Base-by-base conservation (phyloP, 2,888 invertebrate species). In the Allacma fusca region DNA sequence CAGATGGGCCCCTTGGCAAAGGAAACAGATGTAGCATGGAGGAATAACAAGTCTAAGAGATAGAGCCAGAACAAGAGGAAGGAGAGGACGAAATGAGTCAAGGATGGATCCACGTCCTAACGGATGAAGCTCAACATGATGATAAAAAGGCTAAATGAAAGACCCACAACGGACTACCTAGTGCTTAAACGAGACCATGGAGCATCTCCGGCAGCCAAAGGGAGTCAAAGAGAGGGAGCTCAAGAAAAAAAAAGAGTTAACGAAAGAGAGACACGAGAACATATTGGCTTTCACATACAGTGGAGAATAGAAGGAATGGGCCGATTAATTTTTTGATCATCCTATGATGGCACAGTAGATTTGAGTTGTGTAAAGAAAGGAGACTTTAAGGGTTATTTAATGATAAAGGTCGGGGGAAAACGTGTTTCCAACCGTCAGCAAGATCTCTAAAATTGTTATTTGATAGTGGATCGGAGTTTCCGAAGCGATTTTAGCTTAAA, bases 391-490 rank as follows among this genome's bases (percentile, higher is more conserved):
- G 76, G 43, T 34, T 57, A 76, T 78, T 80, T 80, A 76, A 78
- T 80, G 78, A 78, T 78, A 71, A 78, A 74, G 76, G 70, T 69
- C 50, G 77, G 44, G 16, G 28, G 19, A 68, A 76, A 76, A 76
- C 69, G 74, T 78, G 78, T 78, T 80, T 67, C 74, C 76, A 50
- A 73, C 74, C 76, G 77, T 75, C 75, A 79, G 77, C 68, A 69
- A 79, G 78, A 79, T 79, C 76, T 79, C 78, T 76, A 69, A 79
- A 80, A 80, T 79, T 79, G 78, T 79, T 79, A 80, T 80, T 79
- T 80, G 79, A 80, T 80, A 80, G 77, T 74, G 67, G 77, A 70
- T 75, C 57, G 57, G 43, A 78, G 80, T 78, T 78, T 79, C 75
- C 59, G 67, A 79, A 80, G 74, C 77, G 77, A 80, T 78, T 78